Evolutionary conservation across 2,113 vertebrate species (phyloP), one percentile per base, ranked within the genome.

Genomic region (Proteles cristata): DNA sequence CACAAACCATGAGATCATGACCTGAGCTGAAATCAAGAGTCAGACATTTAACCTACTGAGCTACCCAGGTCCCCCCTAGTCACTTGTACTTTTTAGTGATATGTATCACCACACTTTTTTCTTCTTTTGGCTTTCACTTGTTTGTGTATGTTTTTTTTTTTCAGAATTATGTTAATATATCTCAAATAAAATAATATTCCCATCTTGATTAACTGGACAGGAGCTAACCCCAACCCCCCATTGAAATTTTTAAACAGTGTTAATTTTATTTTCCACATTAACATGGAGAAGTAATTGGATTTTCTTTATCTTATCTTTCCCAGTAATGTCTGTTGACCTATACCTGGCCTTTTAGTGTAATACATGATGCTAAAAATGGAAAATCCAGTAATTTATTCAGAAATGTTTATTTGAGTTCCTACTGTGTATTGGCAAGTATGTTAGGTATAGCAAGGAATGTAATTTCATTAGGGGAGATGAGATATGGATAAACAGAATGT

Each of bases 81-180:
- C 79, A n/a, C 73, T 85, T 69, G 74, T 77, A 77, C 43, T 48
- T 85, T 94, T 89, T 48, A 66, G 45, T 86, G 45, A 50, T 15
- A 6, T 48, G 7, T 65, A 50, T n/a, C 68, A 81, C 45, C 55
- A 82, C 12, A 23, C 7, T 16, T 73, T 80, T 6, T 6, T 33
- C 81, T 81, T 71, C 6, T 43, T 50, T 96, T 55, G 53, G 33
- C 28, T 71, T 73, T 19, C 73, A 43, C 74, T 61, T 83, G 21
- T 81, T 69, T 31, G 12, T 58, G n/a, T 23, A 1, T 63, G 48
- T 76, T 45, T 68, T 66, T 92, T 92, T 23, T 88, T 48, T 94
- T 61, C 48, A 92, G 50, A 92, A 79, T 95, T 84, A 88, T 71
- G 14, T 87, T 91, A 74, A 74, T 48, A 39, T 77, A 65, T 84